Evolutionary conservation across 2,797 vertebrate genomes (phyloP).

Genomic region (Pipistrellus pipistrellus): DNA sequence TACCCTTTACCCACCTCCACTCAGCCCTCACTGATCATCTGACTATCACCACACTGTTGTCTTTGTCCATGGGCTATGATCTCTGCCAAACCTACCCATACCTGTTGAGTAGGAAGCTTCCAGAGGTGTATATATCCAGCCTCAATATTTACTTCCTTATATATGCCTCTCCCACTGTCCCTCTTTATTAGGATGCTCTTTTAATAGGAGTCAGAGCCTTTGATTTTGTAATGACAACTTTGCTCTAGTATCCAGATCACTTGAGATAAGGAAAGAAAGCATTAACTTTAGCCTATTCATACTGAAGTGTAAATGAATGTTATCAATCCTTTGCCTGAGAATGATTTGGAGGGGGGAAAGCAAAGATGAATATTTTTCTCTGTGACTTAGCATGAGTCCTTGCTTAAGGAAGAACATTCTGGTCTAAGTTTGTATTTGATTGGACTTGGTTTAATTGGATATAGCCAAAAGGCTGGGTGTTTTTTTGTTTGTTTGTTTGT

Average conservation of each 20-base stretch:
- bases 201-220: conserved; percentile 8
- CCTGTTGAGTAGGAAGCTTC: neutral
- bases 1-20: neutral
- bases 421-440: neutral
- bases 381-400: neutral
- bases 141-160: neutral
- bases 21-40: no score
- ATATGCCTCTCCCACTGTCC: neutral
- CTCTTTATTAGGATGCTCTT: neutral
- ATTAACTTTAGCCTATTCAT: neutral
- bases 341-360: neutral
- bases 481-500: neutral
- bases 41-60: neutral
- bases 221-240: conserved; percentile 47
- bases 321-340: neutral
- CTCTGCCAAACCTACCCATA: neutral
- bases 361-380: conserved; percentile 17
- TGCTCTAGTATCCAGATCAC: neutral
- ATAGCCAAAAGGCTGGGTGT: neutral
- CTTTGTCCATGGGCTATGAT: neutral
- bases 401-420: conserved; percentile 29
- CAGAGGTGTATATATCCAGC: neutral
- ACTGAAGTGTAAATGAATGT: conserved; percentile 1
- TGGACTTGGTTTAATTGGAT: conserved; percentile 18
- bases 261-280: neutral